Percentiles rank a stretch among this genome's conserved stretches.
Conservation (phyloP, 2,797 vertebrate species). For the Poliocrania exsul region DNA sequence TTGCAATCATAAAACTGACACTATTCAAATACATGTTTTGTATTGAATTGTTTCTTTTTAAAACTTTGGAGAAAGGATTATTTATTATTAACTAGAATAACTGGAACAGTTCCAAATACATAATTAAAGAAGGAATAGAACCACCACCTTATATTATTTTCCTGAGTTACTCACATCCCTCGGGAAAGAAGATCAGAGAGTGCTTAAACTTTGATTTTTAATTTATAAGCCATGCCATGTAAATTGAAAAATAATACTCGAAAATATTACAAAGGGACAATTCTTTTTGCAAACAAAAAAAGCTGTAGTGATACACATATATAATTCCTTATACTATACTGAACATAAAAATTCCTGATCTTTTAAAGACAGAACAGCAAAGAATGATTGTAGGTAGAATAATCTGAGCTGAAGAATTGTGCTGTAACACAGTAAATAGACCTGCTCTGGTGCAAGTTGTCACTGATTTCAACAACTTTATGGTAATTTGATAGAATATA, state of each 20-base stretch:
- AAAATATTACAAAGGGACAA: not conserved
- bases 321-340: not conserved
- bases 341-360: not conserved
- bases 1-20: not conserved
- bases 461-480: not conserved
- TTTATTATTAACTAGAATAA: constrained; percentile 22
- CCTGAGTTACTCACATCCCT: constrained; percentile 27
- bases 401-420: not conserved
- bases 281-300: not conserved
- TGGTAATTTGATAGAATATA: not conserved
- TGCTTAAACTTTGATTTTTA: constrained; percentile 55
- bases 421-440: not conserved
- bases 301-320: not conserved
- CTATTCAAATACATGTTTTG: not conserved
- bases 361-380: not conserved
- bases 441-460: not conserved
- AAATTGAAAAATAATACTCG: constrained; percentile 34
- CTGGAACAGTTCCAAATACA: constrained; percentile 36
- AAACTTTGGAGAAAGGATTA: not conserved
- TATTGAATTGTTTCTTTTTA: not conserved
- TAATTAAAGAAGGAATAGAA: constrained; percentile 51
- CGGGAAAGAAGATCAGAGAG: constrained; percentile 60
- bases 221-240: constrained; percentile 40
- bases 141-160: constrained; percentile 40
- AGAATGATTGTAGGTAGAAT: not conserved